A percentile compares a stretch with the other conserved stretches of the same genome.
phyloP scores from a whole-genome alignment of 2,797 vertebrate species.

The Phalloptychus januarius region DNA sequence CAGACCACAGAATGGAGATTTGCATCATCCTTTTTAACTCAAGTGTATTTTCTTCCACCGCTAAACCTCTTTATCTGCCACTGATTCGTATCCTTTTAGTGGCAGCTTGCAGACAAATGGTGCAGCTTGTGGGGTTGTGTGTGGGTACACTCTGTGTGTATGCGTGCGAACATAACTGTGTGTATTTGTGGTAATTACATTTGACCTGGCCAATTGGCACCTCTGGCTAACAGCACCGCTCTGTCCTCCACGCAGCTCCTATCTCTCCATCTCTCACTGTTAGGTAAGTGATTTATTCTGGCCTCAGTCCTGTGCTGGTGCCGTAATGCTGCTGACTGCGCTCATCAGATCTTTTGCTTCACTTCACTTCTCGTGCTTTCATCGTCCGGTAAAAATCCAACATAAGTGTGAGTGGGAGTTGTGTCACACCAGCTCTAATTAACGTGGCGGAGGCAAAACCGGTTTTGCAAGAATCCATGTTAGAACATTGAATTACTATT shows the following conservation, averaged over 20 bases:
- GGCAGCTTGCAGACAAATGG: conserved; percentile 54
- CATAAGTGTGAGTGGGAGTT: neutral
- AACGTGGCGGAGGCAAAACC: neutral
- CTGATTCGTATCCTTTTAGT: conserved; percentile 52
- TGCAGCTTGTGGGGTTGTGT: conserved; percentile 8
- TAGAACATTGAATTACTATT: neutral
- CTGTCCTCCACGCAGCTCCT: conserved; percentile 39
- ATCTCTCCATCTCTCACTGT: conserved; percentile 47
- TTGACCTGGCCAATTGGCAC: conserved; percentile 72
- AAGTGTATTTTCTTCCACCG: conserved; percentile 25
- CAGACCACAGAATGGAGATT: conserved; percentile 26
- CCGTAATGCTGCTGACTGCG: conserved; percentile 52
- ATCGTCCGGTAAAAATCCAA: neutral
- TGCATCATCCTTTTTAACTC: conserved; percentile 38
- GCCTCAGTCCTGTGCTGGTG: conserved; percentile 42
- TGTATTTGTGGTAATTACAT: conserved; percentile 71
- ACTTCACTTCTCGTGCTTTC: no score
- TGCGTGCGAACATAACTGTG: conserved; percentile 22
- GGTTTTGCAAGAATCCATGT: neutral
- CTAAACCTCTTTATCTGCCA: conserved; percentile 40
- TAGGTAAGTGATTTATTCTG: conserved; percentile 69
- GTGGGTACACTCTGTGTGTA: conserved; percentile 28
- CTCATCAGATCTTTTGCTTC: conserved; percentile 38
- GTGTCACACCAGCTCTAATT: neutral
- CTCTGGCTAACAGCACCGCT: conserved; percentile 61